A percentile compares a stretch with the other conserved stretches of the same genome.
Conservation (phyloP, 2,797 vertebrate species). For the Enteromius afrohamiltoni region DNA sequence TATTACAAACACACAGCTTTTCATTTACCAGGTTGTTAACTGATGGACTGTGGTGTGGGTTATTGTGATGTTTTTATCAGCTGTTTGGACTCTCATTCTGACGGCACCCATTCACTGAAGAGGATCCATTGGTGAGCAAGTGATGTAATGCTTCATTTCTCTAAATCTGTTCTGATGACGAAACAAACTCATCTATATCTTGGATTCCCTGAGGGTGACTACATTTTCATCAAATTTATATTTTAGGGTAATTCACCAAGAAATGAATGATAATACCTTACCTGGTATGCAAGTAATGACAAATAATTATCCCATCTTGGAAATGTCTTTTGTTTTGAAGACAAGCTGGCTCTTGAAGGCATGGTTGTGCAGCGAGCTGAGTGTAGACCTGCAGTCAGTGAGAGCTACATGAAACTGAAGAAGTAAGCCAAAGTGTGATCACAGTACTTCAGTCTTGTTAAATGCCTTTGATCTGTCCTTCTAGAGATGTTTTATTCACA, state of each 20-base stretch:
- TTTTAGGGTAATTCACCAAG: neutral
- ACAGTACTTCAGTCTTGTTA: neutral
- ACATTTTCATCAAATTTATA: neutral
- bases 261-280: neutral
- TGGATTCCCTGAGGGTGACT: neutral
- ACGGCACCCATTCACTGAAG: neutral
- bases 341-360: conserved; percentile 94
- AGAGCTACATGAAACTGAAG: conserved; percentile 96
- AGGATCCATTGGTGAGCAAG: neutral
- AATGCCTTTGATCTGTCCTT: neutral
- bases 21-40: neutral
- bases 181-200: neutral
- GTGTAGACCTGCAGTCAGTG: conserved; percentile 92
- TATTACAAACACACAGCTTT: neutral
- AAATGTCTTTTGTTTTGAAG: conserved; percentile 64
- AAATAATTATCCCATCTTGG: neutral
- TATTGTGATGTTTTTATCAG: neutral
- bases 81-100: neutral
- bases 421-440: conserved; percentile 75
- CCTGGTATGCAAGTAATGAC: neutral
- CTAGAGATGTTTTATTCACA: conserved; percentile 63
- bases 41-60: neutral
- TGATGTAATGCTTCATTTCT: neutral
- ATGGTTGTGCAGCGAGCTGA: conserved; percentile 97
- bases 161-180: neutral